A percentile compares a stretch with the other conserved stretches of the same genome.
Evolutionary conservation across 2,797 vertebrate genomes (phyloP).

Genomic region (Chaetodon trifasciatus): DNA sequence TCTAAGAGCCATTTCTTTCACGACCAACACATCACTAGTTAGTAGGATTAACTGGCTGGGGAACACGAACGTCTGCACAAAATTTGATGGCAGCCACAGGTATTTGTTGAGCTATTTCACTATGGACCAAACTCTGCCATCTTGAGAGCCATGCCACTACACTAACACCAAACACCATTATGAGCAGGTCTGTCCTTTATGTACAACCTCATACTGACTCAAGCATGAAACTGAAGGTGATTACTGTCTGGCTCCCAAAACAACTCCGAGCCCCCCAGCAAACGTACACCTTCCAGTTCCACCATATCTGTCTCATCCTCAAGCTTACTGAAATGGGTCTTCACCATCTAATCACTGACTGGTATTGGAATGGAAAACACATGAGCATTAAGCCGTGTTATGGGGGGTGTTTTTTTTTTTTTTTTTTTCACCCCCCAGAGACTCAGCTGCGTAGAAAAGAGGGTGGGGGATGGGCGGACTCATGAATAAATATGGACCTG

Average conservation of each 20-base stretch:
- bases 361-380: constrained; percentile 60
- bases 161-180: background rate
- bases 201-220: constrained; percentile 5
- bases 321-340: constrained; percentile 46
- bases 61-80: background rate
- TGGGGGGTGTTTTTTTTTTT: constrained; percentile 20
- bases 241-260: constrained; percentile 23
- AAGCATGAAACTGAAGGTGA: constrained; percentile 5
- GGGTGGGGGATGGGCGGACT: constrained; percentile 33
- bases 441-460: constrained; percentile 2
- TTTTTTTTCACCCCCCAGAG: constrained; percentile 43
- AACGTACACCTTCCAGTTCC: constrained; percentile 27
- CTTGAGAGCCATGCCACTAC: background rate
- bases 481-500: constrained; percentile 67
- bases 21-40: too few relatives aligned
- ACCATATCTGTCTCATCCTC: constrained; percentile 44
- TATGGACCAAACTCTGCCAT: background rate
- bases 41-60: background rate
- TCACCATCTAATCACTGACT: constrained; percentile 45
- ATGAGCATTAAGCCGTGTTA: constrained; percentile 39
- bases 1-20: too few relatives aligned
- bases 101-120: background rate
- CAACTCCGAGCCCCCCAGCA: constrained; percentile 1
- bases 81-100: background rate
- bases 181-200: constrained; percentile 28